Evolutionary conservation across 2,113 vertebrate species (phyloP).

Genomic region (Rhynchomys soricoides): DNA sequence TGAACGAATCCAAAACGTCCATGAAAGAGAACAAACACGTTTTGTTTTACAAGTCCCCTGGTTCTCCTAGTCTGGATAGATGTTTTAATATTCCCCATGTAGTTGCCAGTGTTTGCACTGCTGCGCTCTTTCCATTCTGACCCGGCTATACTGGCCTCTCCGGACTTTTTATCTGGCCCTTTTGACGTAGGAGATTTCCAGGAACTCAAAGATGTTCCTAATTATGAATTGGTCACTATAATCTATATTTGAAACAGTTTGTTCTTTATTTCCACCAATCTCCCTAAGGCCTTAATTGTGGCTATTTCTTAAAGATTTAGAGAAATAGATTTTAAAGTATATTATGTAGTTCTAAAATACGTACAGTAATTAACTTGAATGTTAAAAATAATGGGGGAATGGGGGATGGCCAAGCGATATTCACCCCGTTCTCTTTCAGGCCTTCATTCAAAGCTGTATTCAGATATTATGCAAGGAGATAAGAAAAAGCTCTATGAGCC

Average conservation of each 20-base stretch:
- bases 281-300: background rate
- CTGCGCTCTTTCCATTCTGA: conserved; percentile 59
- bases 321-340: conserved; percentile 26
- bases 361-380: background rate
- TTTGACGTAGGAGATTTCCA: conserved; percentile 66
- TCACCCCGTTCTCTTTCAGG: background rate
- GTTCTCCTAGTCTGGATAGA: conserved; percentile 9
- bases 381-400: background rate
- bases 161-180: conserved; percentile 42
- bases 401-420: background rate
- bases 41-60: conserved; percentile 62
- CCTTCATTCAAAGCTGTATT: background rate
- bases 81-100: conserved; percentile 56
- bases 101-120: conserved; percentile 45
- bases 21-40: conserved; percentile 48
- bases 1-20: conserved; percentile 3
- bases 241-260: conserved; percentile 52
- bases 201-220: background rate
- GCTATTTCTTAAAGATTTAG: background rate
- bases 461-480: background rate
- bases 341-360: background rate
- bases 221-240: background rate
- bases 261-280: conserved; percentile 36
- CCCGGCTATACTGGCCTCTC: conserved; percentile 53
- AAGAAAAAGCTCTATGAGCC: background rate